Evolutionary conservation across 1,140 invertebrate genomes (phyloP).

Genomic region (Zophobas morio): DNA sequence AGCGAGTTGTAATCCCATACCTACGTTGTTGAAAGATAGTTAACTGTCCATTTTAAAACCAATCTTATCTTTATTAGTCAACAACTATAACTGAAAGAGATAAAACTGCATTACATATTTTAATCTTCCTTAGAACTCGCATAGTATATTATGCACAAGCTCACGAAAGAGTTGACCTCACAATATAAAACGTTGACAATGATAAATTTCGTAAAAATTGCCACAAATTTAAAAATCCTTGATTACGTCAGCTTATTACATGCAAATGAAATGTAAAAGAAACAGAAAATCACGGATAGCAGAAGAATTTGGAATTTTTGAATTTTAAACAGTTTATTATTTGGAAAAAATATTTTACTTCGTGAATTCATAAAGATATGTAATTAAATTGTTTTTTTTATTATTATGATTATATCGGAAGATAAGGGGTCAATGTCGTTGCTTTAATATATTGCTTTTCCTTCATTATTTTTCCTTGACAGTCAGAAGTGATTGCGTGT

Average conservation of each 20-base stretch:
- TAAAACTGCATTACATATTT: too few relatives aligned
- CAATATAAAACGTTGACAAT: slow-evolving; percentile 1
- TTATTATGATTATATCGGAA: not conserved
- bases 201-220: slow-evolving; percentile 6
- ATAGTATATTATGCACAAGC: not conserved
- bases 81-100: too few relatives aligned
- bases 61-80: too few relatives aligned
- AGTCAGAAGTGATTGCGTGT: slow-evolving; percentile 20
- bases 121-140: too few relatives aligned
- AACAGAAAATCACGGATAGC: not conserved
- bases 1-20: too few relatives aligned
- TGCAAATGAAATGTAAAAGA: slow-evolving; percentile 4
- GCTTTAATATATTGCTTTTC: slow-evolving; percentile 11
- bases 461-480: slow-evolving; percentile 30
- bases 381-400: slow-evolving; percentile 17
- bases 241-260: not conserved
- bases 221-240: not conserved
- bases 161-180: slow-evolving; percentile 4
- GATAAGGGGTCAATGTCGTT: slow-evolving; percentile 21
- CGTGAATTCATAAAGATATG: not conserved
- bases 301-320: not conserved
- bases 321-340: too few relatives aligned
- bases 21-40: too few relatives aligned
- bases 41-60: too few relatives aligned
- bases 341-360: not conserved